phyloP scores from a whole-genome alignment of 2,888 invertebrate genomes.

The Anticlea derivata region DNA sequence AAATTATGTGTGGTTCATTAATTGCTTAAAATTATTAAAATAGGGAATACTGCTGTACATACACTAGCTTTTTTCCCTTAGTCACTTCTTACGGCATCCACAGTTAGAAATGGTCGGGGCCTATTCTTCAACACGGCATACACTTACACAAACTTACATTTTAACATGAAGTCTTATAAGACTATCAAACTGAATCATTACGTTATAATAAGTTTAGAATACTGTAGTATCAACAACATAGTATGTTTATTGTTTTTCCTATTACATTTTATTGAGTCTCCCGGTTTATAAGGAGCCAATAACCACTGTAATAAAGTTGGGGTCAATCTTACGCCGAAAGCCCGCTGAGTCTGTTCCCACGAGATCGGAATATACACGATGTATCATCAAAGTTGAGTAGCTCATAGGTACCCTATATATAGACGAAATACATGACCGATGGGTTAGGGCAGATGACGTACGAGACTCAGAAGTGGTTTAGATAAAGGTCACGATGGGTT shows the following conservation, averaged over 20 bases:
- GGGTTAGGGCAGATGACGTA: conserved; percentile 1
- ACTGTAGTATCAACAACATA: conserved; percentile 7
- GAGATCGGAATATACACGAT: conserved; percentile 52
- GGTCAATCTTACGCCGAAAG: conserved; percentile 51
- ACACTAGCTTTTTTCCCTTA: background rate
- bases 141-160: too few species aligned
- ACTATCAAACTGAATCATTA: too few species aligned
- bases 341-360: conserved; percentile 47
- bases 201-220: too few species aligned
- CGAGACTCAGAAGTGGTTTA: too few species aligned
- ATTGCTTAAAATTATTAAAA: too few species aligned
- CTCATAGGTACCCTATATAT: conserved; percentile 21
- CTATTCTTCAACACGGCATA: too few species aligned
- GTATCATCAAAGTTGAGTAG: conserved; percentile 41
- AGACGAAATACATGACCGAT: conserved; percentile 31
- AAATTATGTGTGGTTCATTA: too few species aligned
- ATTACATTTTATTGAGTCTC: conserved; percentile 53
- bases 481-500: too few species aligned
- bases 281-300: conserved; percentile 58
- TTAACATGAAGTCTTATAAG: too few species aligned
- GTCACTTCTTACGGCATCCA: too few species aligned
- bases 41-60: too few species aligned
- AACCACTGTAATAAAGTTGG: conserved; percentile 56
- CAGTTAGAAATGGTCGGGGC: too few species aligned
- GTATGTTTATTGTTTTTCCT: conserved; percentile 33